Conservation (phyloP, 2,888 invertebrate genomes). For the Drosophila multiciliata region DNA sequence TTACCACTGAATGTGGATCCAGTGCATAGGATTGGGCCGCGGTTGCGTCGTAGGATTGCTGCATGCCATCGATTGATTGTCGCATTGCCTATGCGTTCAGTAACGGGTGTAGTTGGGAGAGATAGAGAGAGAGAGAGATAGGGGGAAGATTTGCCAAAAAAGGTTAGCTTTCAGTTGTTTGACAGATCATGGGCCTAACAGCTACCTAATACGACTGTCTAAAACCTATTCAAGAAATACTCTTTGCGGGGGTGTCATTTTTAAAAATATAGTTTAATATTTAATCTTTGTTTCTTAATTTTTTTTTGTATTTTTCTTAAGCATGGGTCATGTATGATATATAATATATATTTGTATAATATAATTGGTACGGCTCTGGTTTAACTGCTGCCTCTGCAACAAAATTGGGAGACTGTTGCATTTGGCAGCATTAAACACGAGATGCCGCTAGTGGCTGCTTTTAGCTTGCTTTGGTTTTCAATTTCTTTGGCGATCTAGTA, state of each 20-base stretch:
- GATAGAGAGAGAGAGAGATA: constrained; percentile 78
- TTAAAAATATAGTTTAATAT: constrained; percentile 71
- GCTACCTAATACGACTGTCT: constrained; percentile 32
- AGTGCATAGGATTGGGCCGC: constrained; percentile 89
- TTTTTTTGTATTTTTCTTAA: constrained; percentile 40
- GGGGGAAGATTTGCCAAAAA: constrained; percentile 85
- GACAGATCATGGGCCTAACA: constrained; percentile 58
- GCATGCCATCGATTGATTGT: constrained; percentile 88
- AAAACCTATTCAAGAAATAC: constrained; percentile 41
- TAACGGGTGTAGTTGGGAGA: constrained; percentile 53
- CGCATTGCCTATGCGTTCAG: constrained; percentile 84
- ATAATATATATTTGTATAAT: constrained; percentile 29
- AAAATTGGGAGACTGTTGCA: constrained; percentile 43
- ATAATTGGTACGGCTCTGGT: constrained; percentile 24
- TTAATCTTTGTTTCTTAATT: constrained; percentile 43
- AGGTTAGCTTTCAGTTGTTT: constrained; percentile 82
- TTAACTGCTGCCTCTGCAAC: constrained; percentile 27
- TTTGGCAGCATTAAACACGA: constrained; percentile 27
- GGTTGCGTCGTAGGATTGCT: constrained; percentile 90
- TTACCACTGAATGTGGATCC: constrained; percentile 89
- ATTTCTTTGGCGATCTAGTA: constrained; percentile 53
- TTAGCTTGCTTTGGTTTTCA: constrained; percentile 48
- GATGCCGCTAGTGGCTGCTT: constrained; percentile 73
- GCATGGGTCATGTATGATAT: constrained; percentile 58
- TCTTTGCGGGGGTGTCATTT: constrained; percentile 39